Percentiles rank a stretch among this genome's conserved stretches.
phyloP scores from a whole-genome alignment of 2,113 vertebrate species.

The Lasiurus cinereus region DNA sequence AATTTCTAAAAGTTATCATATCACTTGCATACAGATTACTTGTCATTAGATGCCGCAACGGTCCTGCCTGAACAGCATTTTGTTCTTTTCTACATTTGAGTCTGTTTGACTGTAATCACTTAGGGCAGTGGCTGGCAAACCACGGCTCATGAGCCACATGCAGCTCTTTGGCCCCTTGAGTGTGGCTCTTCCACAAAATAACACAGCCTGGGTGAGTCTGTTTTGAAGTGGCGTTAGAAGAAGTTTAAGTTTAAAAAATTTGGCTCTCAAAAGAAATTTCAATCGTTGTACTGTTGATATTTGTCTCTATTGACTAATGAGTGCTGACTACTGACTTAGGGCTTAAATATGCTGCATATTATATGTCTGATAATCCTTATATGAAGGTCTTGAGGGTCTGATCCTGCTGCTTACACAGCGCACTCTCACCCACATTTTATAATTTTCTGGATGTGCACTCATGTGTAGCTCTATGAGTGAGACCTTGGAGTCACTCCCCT shows the following conservation, averaged over 20 bases:
- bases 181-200: too few relatives aligned
- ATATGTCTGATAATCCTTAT: neutral
- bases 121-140: too few relatives aligned
- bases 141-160: too few relatives aligned
- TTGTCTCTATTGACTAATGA: too few relatives aligned
- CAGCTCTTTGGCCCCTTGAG: too few relatives aligned
- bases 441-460: neutral
- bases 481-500: neutral
- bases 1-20: neutral
- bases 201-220: too few relatives aligned
- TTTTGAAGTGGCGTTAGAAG: too few relatives aligned
- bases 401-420: neutral
- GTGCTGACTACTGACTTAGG: too few relatives aligned
- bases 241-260: too few relatives aligned
- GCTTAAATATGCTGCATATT: neutral
- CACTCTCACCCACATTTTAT: neutral
- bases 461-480: rapidly evolving
- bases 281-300: too few relatives aligned
- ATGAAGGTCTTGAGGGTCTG: neutral
- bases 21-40: neutral
- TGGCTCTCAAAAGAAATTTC: too few relatives aligned
- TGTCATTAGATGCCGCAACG: neutral
- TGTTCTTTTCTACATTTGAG: neutral
- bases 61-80: neutral
- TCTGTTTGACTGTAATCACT: neutral